Base-by-base conservation (phyloP, 1,140 invertebrate species). In the Papilio xuthus region DNA sequence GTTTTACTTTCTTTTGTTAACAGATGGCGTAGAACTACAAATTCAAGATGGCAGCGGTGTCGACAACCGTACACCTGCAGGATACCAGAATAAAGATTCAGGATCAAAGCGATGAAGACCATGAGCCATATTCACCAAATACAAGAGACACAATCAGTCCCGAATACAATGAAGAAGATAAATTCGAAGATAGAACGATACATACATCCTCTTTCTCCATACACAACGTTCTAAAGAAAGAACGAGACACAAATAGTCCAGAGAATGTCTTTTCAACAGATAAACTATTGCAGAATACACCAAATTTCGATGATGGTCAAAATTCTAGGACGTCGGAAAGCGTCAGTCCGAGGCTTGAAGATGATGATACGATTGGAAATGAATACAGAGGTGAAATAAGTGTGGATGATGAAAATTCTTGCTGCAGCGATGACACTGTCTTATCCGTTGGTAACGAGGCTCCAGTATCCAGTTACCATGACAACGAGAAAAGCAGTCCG, bases 391-490 rank as follows among this genome's bases (percentile, higher is more conserved):
- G 89, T 23, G 92, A 90, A 80, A 94, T 91, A 23, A 92, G 89
- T 73, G 89, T 94, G 26, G 94, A 94, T 70, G 90, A 92, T 69
- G 93, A 95, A 67, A 94, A 94, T 47, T 95, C 95, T 60, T 96
- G 95, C 80, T 95, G 95, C 83, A 96, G 96, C 82, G 95, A 96
- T 81, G 95, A 96, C 79, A 96, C 96, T 1, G 96, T 96, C 1
- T 80, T 96, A 1, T 96, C 96, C 67, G 96, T 96, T 60, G 96
- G 96, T 2, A 96, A 96, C 86, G 96, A 96, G 83, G 95, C 94
- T 8, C 93, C 89, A 6, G 80, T 90, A 12, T 88, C 86, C 2
- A 86, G 67, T 72, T 89, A 83, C 23, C 80, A 83, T 9, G 74
- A 83, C 9, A 84, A 81, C 10, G 85, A 89, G 0, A 89, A 89